Percentiles rank a stretch among this genome's conserved stretches.
phyloP scores from a whole-genome alignment of 1,140 invertebrate genomes.

The Micrasema longulum region DNA sequence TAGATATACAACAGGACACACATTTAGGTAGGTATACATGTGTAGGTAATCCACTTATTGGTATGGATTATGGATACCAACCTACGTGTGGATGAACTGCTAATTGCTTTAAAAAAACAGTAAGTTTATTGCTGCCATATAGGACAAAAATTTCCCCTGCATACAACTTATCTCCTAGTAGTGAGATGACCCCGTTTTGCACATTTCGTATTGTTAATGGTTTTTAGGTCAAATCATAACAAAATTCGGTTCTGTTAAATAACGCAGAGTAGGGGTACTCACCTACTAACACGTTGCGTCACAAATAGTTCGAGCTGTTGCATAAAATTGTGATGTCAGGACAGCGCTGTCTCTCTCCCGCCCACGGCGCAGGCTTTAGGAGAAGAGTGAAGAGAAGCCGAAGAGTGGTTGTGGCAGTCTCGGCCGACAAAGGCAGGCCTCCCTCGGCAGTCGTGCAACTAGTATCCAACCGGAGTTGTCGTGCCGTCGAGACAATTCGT shows the following conservation, averaged over 20 bases:
- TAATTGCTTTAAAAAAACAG: too few species aligned
- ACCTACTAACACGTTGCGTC: constrained; percentile 28
- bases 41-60: too few species aligned
- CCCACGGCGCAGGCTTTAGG: not conserved
- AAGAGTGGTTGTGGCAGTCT: not conserved
- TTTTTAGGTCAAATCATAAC: constrained; percentile 9
- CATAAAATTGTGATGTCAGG: constrained; percentile 40
- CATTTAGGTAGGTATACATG: too few species aligned
- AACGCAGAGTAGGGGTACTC: not conserved
- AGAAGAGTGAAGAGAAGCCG: not conserved
- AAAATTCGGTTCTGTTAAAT: constrained; percentile 13
- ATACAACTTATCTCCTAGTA: too few species aligned
- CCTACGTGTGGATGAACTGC: too few species aligned
- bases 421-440: constrained; percentile 2
- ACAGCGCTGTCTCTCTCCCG: not conserved
- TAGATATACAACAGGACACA: too few species aligned
- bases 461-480: constrained; percentile 6
- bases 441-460: constrained; percentile 18
- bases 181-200: too few species aligned
- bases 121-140: too few species aligned
- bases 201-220: too few species aligned
- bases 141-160: too few species aligned
- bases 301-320: constrained; percentile 31
- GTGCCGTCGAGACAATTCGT: too few species aligned
- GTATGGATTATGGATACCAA: too few species aligned